phyloP scores from a whole-genome alignment of 2,797 vertebrate species.

The Lepilemur septentrionalis region DNA sequence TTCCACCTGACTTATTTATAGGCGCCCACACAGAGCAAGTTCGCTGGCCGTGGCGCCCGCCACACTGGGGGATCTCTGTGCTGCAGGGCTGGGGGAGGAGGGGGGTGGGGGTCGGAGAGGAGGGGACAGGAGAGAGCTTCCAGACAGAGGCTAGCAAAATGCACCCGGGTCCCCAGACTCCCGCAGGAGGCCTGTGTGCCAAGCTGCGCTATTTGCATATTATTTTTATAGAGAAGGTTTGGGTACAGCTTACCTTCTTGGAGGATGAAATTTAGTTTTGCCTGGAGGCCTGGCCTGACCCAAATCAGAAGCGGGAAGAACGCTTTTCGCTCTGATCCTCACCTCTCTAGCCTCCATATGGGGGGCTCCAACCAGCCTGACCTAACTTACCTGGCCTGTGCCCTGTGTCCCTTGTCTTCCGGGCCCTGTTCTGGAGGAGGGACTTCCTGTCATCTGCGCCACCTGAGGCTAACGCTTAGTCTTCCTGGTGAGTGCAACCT shows the following conservation, averaged over 20 bases:
- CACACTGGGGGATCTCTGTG: neutral
- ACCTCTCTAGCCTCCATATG: neutral
- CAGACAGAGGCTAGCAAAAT: neutral
- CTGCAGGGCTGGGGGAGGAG: too few species aligned
- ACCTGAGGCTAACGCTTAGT: too few species aligned
- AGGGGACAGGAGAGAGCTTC: neutral
- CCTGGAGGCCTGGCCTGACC: neutral
- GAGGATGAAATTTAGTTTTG: neutral
- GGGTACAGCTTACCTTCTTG: neutral
- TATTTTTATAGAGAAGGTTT: neutral
- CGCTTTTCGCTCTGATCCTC: neutral
- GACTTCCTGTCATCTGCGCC: neutral
- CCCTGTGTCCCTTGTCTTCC: neutral
- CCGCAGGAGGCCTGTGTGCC: neutral
- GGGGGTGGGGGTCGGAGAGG: too few species aligned
- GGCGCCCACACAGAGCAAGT: neutral
- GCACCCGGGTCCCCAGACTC: too few species aligned
- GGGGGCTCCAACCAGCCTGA: neutral
- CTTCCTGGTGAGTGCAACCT: neutral
- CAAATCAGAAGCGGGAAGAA: neutral
- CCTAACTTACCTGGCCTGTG: neutral
- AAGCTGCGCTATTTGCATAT: neutral
- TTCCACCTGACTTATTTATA: constrained; percentile 43
- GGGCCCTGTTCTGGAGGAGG: neutral
- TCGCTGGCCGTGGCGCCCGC: neutral